A percentile compares a stretch with the other conserved stretches of the same genome.
phyloP scores from a whole-genome alignment of 2,113 vertebrate species.

The Apteryx owenii region DNA sequence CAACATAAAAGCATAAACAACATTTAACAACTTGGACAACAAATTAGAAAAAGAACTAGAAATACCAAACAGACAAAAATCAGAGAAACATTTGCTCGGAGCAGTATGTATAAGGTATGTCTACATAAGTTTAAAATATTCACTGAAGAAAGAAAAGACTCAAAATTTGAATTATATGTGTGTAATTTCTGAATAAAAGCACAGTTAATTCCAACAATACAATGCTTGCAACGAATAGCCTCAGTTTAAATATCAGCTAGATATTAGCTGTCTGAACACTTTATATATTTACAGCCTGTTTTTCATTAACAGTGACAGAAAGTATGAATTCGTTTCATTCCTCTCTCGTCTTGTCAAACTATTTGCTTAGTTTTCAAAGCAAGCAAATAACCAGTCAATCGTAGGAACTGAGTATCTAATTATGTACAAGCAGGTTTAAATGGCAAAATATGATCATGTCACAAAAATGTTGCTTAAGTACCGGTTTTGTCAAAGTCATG shows the following conservation, averaged over 20 bases:
- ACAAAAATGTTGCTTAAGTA: not conserved
- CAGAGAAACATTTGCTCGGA: not conserved
- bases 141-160: not conserved
- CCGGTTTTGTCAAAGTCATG: not conserved
- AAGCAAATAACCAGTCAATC: conserved; percentile 16
- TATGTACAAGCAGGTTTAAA: not conserved
- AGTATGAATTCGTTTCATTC: not conserved
- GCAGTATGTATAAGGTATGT: not conserved
- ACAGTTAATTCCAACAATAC: not conserved
- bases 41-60: not conserved
- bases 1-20: not conserved
- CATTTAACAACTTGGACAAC: not conserved
- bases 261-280: not conserved
- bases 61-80: not conserved
- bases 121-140: not conserved
- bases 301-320: not conserved
- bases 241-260: not conserved
- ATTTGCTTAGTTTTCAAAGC: conserved; percentile 16
- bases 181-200: not conserved
- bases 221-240: not conserved
- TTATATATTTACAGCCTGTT: not conserved
- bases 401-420: not conserved
- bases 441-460: not conserved
- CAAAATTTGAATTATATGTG: not conserved
- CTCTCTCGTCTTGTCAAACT: conserved; percentile 1